Conservation (phyloP, 2,113 vertebrate species). For the Pelmatolapia mariae region DNA sequence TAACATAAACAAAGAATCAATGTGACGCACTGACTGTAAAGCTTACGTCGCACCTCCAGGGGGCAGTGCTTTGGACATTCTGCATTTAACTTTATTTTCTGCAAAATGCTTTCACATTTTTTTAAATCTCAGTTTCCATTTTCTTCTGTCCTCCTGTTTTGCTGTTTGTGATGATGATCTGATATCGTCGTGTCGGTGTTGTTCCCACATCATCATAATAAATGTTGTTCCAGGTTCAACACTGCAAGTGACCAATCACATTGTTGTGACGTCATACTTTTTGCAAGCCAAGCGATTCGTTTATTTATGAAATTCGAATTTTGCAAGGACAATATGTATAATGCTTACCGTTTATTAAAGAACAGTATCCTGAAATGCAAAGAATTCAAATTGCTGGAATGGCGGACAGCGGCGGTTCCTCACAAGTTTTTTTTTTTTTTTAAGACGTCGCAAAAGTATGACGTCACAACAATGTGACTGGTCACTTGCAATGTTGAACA, state of each 20-base stretch:
- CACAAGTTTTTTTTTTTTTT: not conserved
- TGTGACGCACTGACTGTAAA: not conserved
- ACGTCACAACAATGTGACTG: not conserved
- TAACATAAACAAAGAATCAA: not conserved
- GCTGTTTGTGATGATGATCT: not conserved
- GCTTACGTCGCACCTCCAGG: not conserved
- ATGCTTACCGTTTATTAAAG: not conserved
- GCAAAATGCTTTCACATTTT: fast-evolving
- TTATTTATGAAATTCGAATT: not conserved
- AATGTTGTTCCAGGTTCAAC: not conserved
- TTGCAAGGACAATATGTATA: not conserved
- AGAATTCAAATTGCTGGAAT: no score
- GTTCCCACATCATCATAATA: not conserved
- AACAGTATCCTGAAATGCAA: no score
- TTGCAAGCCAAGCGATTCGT: not conserved
- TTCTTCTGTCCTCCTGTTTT: not conserved
- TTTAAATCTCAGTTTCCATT: not conserved
- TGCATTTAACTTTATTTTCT: not conserved
- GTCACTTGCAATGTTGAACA: not conserved
- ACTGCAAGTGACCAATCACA: not conserved
- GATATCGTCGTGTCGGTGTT: not conserved
- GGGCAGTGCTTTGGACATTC: not conserved
- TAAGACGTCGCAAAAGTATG: not conserved
- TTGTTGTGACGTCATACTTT: not conserved
- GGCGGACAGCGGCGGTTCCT: no score